A percentile compares a stretch with the other conserved stretches of the same genome.
phyloP scores from a whole-genome alignment of 1,140 invertebrate genomes.

The Druon quercuslanigerum region DNA sequence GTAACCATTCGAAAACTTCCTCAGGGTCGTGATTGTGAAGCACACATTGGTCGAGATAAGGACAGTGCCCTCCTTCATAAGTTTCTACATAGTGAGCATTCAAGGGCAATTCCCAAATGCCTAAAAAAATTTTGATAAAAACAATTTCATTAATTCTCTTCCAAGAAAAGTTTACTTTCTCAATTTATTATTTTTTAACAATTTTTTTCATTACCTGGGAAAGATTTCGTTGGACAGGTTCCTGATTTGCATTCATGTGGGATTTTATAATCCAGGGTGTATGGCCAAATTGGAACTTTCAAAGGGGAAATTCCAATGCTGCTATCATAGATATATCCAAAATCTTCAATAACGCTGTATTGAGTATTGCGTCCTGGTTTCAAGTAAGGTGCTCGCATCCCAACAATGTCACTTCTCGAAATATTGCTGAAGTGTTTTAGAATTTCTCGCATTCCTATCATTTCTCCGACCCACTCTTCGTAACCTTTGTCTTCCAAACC shows the following conservation, averaged over 20 bases:
- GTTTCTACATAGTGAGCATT: slow-evolving; percentile 93
- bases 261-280: slow-evolving; percentile 93
- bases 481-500: slow-evolving; percentile 91
- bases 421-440: slow-evolving; percentile 89
- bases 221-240: slow-evolving; percentile 92
- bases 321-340: slow-evolving; percentile 94
- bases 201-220: slow-evolving; percentile 81
- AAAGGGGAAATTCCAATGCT: slow-evolving; percentile 90
- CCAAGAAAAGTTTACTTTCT: too few species aligned
- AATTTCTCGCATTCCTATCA: slow-evolving; percentile 95
- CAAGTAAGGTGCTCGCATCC: slow-evolving; percentile 92
- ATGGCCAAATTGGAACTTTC: slow-evolving; percentile 93
- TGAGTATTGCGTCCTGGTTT: slow-evolving; percentile 94
- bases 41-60: slow-evolving; percentile 94
- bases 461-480: slow-evolving; percentile 94
- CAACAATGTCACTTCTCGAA: slow-evolving; percentile 87
- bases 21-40: slow-evolving; percentile 91
- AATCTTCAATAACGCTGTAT: slow-evolving; percentile 93
- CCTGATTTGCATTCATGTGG: slow-evolving; percentile 94
- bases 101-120: slow-evolving; percentile 95
- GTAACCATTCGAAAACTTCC: slow-evolving; percentile 92
- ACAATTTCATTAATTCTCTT: too few species aligned
- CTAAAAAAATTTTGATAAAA: slow-evolving; percentile 71
- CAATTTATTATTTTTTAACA: background rate
- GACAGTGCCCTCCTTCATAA: slow-evolving; percentile 93